Conservation (phyloP, 2,113 vertebrate genomes). For the Urocynchramus pylzowi region DNA sequence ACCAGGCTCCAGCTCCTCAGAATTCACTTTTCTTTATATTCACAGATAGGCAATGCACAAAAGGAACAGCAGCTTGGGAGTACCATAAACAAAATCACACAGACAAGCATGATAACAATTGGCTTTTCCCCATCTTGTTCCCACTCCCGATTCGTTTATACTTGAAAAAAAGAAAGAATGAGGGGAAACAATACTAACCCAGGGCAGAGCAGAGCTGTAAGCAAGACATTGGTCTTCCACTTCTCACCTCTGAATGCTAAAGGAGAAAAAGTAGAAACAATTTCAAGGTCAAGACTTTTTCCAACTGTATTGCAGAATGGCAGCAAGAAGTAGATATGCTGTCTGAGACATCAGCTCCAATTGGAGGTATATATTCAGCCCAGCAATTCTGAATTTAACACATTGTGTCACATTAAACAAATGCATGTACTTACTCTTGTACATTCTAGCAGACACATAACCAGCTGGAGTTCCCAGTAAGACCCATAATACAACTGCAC, state of each 20-base stretch:
- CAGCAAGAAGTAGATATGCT: not conserved
- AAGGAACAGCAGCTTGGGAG: not conserved
- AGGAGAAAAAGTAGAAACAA: slow-evolving; percentile 3
- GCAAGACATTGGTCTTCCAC: slow-evolving; percentile 89
- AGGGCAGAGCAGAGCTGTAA: slow-evolving; percentile 86
- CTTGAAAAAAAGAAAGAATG: not conserved
- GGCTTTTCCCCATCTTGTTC: not conserved
- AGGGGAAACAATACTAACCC: slow-evolving; percentile 73
- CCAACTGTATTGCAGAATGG: not conserved
- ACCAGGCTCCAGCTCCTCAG: not conserved
- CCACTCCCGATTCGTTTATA: not conserved
- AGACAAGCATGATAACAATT: not conserved
- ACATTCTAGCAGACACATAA: slow-evolving; percentile 85
- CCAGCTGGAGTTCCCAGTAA: slow-evolving; percentile 81
- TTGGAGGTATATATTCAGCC: not conserved
- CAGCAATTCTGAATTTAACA: not conserved
- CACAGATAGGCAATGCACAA: not conserved
- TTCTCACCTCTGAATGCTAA: slow-evolving; percentile 87
- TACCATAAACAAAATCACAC: not conserved
- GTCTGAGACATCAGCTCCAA: not conserved
- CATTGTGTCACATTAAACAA: not conserved
- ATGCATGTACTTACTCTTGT: slow-evolving; percentile 78
- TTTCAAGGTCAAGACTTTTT: not conserved
- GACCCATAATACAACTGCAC: slow-evolving; percentile 86
- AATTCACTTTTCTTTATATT: not conserved